Evolutionary conservation across 2,888 invertebrate species (phyloP).

Genomic region (Trichopoda pennipes): DNA sequence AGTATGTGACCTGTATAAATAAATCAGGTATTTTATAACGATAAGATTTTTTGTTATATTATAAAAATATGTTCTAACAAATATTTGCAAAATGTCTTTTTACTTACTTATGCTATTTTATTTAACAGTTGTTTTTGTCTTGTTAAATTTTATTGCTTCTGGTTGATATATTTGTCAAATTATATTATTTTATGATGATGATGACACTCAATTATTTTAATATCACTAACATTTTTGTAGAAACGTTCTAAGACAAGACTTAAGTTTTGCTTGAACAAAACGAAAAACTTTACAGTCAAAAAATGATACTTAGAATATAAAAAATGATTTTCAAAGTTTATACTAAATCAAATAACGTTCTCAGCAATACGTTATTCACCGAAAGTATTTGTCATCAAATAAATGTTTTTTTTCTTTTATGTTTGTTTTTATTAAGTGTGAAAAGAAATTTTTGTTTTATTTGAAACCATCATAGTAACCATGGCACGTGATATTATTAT

Average conservation of each 20-base stretch:
- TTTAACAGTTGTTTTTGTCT: conserved; percentile 68
- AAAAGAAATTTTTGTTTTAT: too few relatives aligned
- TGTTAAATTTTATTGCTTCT: conserved; percentile 56
- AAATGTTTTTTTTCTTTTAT: too few relatives aligned
- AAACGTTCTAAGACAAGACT: conserved; percentile 11
- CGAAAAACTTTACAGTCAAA: too few relatives aligned
- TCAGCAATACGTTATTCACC: too few relatives aligned
- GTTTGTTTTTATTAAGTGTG: too few relatives aligned
- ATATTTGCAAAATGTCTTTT: conserved; percentile 35
- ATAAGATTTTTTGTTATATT: not conserved
- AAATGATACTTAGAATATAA: too few relatives aligned
- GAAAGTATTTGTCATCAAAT: too few relatives aligned
- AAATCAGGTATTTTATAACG: not conserved
- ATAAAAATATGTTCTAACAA: conserved; percentile 9
- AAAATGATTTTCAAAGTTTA: too few relatives aligned
- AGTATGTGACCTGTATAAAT: not conserved
- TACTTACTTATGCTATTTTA: not conserved
- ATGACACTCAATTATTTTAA: conserved; percentile 55
- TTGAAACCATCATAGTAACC: too few relatives aligned
- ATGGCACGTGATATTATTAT: too few relatives aligned
- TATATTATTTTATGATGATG: conserved; percentile 41
- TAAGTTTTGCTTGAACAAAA: not conserved
- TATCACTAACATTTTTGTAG: conserved; percentile 23
- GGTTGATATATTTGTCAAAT: conserved; percentile 33
- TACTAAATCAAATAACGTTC: too few relatives aligned